Evolutionary conservation across 2,888 invertebrate species (phyloP), one percentile per base, ranked within the genome.

Genomic region (Diplolepis rosae): DNA sequence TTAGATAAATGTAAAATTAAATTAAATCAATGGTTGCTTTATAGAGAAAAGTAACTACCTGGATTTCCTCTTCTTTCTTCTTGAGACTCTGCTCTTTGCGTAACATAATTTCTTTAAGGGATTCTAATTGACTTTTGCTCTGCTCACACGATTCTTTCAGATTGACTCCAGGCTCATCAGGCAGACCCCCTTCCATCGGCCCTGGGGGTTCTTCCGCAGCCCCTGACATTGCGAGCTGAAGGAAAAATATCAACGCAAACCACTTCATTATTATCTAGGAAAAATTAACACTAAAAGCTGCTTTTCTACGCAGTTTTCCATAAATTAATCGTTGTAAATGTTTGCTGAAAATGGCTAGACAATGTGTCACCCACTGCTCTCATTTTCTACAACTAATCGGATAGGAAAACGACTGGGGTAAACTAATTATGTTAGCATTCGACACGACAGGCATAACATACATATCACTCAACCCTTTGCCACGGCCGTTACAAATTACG

Each of bases 341-440:
- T 85, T 84, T 80, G 69, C 73, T 70, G 76, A 77, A 79, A 79
- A 75, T 80, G 80, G 71, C 76, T 80, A 83, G 82, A 84, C 81
- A 74, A 78, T 74, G 70, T 83, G 81, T 85, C 82, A 84, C 82
- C 84, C 78, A 85, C 77, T 87, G 86, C 77, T 87, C 87, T 83
- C 82, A 84, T 88, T 87, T 84, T 80, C 71, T 65, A 73, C 73
- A 66, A 77, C 85, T 88, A 88, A 88, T 88, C 88, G 88, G 88
- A 88, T 88, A 79, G 79, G 71, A 77, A 76, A 76, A 80, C 72
- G 82, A 80, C 82, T 84, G 77, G 82, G 85, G 85, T 86, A 88
- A 87, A 87, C 84, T 87, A 88, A 88, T 88, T 84, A 81, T 82
- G 84, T 88, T 87, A 86, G 80, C 68, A 75, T 75, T 56, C 54